Percentiles rank a stretch among this genome's conserved stretches.
These are phyloP conservation scores for Apamea anceps DNA, from an alignment of 2,888 invertebrate species.

Conservation along the genomic window DNA sequence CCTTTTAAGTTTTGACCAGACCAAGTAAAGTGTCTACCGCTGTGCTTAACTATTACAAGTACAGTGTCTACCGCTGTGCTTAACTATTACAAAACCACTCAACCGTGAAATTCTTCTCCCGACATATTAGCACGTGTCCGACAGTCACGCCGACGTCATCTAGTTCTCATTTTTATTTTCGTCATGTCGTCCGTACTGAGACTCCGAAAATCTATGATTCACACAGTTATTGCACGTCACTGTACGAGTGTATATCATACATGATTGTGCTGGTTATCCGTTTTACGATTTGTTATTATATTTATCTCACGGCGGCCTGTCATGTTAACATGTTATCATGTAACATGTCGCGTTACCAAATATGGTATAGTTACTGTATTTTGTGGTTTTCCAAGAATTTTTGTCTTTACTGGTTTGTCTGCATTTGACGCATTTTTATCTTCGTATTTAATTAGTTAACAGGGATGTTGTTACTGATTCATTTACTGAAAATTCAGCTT, in stretches of 20 bases:
- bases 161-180: constrained; percentile 51
- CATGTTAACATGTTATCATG: constrained; percentile 22
- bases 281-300: constrained; percentile 45
- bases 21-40: background rate
- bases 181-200: constrained; percentile 25
- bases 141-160: constrained; percentile 31
- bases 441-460: constrained; percentile 9
- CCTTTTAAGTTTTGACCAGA: background rate
- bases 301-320: constrained; percentile 34
- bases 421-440: constrained; percentile 24
- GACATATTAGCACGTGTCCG: constrained; percentile 26
- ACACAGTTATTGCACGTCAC: constrained; percentile 34
- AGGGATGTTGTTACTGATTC: background rate
- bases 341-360: constrained; percentile 41
- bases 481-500: background rate
- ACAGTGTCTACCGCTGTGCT: background rate
- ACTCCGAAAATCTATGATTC: constrained; percentile 47
- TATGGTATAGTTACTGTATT: constrained; percentile 29
- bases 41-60: background rate
- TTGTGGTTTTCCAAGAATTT: constrained; percentile 34
- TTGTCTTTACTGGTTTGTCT: constrained; percentile 14
- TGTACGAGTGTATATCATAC: constrained; percentile 12
- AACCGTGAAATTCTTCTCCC: background rate
- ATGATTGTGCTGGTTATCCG: constrained; percentile 15
- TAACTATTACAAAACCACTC: background rate